Evolutionary conservation across 2,888 invertebrate species (phyloP).

Genomic region (Pristionchus fissidentatus): DNA sequence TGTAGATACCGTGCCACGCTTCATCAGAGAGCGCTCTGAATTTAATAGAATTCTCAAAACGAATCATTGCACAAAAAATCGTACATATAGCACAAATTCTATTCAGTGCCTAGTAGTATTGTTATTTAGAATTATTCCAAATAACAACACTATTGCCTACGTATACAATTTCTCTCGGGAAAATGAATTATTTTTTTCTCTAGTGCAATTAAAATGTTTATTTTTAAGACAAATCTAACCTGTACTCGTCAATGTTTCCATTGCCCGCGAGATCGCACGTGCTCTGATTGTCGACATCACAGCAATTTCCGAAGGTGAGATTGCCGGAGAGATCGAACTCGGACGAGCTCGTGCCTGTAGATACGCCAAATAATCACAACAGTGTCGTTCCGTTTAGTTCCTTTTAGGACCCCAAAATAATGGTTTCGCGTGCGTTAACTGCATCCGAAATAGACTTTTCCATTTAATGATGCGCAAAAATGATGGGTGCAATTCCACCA

Average conservation of each 20-base stretch:
- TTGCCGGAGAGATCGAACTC: background rate
- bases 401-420: too few relatives aligned
- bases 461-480: too few relatives aligned
- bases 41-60: background rate
- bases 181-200: too few relatives aligned
- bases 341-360: conserved; percentile 3
- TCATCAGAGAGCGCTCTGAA: conserved; percentile 61
- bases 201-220: background rate
- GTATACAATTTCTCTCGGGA: too few relatives aligned
- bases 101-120: too few relatives aligned
- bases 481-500: too few relatives aligned
- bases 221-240: background rate
- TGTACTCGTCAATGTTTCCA: conserved; percentile 12
- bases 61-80: background rate
- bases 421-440: too few relatives aligned
- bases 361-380: too few relatives aligned
- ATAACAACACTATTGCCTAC: too few relatives aligned
- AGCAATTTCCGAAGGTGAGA: conserved; percentile 34
- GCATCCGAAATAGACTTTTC: too few relatives aligned
- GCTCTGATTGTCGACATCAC: conserved; percentile 44
- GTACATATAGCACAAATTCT: background rate
- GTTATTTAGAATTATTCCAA: too few relatives aligned
- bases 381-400: too few relatives aligned
- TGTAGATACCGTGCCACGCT: conserved; percentile 63
- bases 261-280: conserved; percentile 10